These are phyloP conservation scores for Drosophila koepferae DNA, from an alignment of 2,888 invertebrate species.

Conservation along the genomic window DNA sequence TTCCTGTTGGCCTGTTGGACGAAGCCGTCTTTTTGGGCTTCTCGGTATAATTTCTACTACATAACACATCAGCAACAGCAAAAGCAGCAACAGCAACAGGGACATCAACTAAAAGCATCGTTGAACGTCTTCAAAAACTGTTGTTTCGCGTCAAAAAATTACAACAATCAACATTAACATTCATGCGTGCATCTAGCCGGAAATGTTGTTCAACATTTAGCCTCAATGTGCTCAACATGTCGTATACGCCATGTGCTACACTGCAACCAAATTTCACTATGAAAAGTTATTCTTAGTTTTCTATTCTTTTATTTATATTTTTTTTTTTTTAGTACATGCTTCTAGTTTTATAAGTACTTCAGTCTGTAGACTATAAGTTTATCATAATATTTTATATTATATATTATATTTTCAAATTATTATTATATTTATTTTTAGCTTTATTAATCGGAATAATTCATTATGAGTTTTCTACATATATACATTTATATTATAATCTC, in stretches of 20 bases:
- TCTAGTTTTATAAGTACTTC: background rate
- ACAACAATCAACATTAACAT: slow-evolving; percentile 71
- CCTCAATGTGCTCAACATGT: slow-evolving; percentile 54
- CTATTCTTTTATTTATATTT: slow-evolving; percentile 7
- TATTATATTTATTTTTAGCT: no score
- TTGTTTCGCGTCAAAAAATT: slow-evolving; percentile 66
- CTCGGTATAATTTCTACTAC: slow-evolving; percentile 70
- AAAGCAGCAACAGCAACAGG: slow-evolving; percentile 3
- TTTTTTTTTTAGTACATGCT: background rate
- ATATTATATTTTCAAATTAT: no score
- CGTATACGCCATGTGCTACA: slow-evolving; percentile 62
- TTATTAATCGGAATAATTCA: no score
- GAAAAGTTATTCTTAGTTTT: background rate
- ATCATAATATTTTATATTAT: background rate
- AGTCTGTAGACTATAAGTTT: background rate
- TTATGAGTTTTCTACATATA: no score
- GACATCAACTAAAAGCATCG: slow-evolving; percentile 18
- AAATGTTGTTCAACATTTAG: slow-evolving; percentile 72
- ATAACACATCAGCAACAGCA: slow-evolving; percentile 48
- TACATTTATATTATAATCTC: no score
- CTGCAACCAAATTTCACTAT: slow-evolving; percentile 18
- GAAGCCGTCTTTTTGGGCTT: slow-evolving; percentile 42
- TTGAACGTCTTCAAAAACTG: slow-evolving; percentile 47
- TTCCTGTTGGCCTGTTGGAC: slow-evolving; percentile 34
- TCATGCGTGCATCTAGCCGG: slow-evolving; percentile 66